Base-by-base conservation (phyloP, 2,113 vertebrate genomes). In the Amphiprion ocellaris region DNA sequence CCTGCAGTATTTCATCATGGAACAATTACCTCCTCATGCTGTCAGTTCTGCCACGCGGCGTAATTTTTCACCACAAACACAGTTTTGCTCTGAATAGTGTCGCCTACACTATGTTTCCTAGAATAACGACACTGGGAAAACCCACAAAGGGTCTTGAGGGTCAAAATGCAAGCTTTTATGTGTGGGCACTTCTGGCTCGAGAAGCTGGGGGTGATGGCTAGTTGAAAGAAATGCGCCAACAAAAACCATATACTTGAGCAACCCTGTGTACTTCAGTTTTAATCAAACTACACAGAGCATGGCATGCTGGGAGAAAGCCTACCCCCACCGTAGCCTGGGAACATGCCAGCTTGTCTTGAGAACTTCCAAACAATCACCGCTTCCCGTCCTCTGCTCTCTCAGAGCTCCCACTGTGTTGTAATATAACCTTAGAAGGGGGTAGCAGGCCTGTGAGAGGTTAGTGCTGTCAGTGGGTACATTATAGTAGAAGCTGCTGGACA, bases 381-480 rank as follows among this genome's bases (percentile, higher is more conserved):
- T 84, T 90, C 87, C 86, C 78, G 65, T 87, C 74, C 77, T 85
- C 88, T 61, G 39, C 75, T 85, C 79, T 89, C 80, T 70, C 79
- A 19, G 80, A 87, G 77, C 85, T 79, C 94, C 94, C 59, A 78
- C 93, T 91, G 93, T 88, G 93, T 89, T 90, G 85, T 90, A 95
- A 94, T 95, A 95, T 95, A 89, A 90, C 83, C 82, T 87, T 86
- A 80, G 87, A 82, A 86, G 88, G 81, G 92, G 87, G 89, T 44
- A 73, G 49, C 58, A 49, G 80, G 79, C 61, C 80, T 87, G 74
- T 62, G 82, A 89, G 89, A 87, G 89, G 92, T 89, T 78, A 83
- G 79, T 68, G 88, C 88, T 77, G 84, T 92, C 85, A 87, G 77
- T 83, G 74, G 81, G 86, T 88, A 90, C 86, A 90, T 92, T 92